Evolutionary conservation across 2,797 vertebrate species (phyloP).

Genomic region (Pseudochromis fuscus): DNA sequence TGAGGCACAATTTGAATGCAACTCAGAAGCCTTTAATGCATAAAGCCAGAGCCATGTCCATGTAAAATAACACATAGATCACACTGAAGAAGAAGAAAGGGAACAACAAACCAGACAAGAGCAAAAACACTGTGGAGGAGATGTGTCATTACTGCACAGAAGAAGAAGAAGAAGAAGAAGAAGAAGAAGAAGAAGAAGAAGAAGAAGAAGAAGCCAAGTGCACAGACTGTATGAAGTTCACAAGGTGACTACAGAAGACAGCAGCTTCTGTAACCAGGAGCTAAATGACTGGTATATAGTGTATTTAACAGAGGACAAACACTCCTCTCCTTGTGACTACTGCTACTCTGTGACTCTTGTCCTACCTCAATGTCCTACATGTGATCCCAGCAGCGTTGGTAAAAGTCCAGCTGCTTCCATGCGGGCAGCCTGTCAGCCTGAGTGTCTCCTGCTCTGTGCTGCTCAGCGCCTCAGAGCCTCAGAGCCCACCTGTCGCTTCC

Average conservation of each 20-base stretch:
- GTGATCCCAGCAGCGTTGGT: slow-evolving; percentile 23
- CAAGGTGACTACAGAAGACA: neutral
- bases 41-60: neutral
- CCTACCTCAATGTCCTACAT: slow-evolving; percentile 69
- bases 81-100: neutral
- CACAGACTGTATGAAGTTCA: neutral
- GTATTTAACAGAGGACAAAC: no score
- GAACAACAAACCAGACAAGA: neutral
- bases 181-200: no score
- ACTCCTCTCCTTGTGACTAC: no score
- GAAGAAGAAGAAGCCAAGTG: no score
- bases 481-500: slow-evolving; percentile 57
- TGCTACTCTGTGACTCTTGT: neutral
- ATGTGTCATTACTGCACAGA: neutral
- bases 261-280: neutral
- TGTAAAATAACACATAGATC: slow-evolving; percentile 1
- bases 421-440: slow-evolving; percentile 3
- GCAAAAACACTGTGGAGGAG: neutral
- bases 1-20: neutral
- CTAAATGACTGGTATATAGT: no score
- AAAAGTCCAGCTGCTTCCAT: slow-evolving; percentile 34
- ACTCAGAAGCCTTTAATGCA: neutral
- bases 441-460: slow-evolving; percentile 20
- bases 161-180: no score
- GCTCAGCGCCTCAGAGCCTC: neutral